Base-by-base conservation (phyloP, 2,797 vertebrate species). In the Menidia menidia region DNA sequence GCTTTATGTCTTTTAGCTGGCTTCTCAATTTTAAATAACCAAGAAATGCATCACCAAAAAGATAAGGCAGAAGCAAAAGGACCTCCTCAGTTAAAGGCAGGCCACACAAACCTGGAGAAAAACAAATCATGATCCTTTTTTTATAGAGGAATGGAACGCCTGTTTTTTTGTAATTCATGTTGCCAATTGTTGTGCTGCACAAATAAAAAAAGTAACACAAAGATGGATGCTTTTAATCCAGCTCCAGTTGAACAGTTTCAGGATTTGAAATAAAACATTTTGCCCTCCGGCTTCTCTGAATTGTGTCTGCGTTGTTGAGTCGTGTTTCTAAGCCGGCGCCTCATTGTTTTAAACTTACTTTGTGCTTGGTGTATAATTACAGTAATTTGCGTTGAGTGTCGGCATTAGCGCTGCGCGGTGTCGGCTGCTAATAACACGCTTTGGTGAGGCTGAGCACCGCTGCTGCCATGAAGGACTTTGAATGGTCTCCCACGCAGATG, bases 391-490 rank as follows among this genome's bases (percentile, higher is more conserved):
- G 64, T 71, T 67, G 82, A 82, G 86, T 89, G 88, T 94, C 92
- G 88, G 88, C 78, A 72, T 86, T 75, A 74, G 77, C 64, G 62
- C 78, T 80, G 73, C 35, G 67, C 64, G 3, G 83, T 82, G 90
- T 93, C 82, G 80, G 88, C 44, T 82, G 85, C 84, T 94, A 95
- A 94, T 94, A 92, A 89, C 88, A 92, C 56, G 88, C 89, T 93
- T 92, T 92, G 85, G 67, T 83, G 77, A 84, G 77, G 83, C 85
- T 72, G 80, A 82, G 75, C 70, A 68, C 73, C 72, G 73, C 80
- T 73, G 79, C 77, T 67, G 48, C 64, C 68, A 58, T 85, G 77
- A 86, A 89, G 81, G 81, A 87, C 69, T 83, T 86, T 80, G 72
- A 90, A 81, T 75, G 71, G 53, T 81, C 82, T 88, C 87, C 84